Percentiles rank a stretch among this genome's conserved stretches.
Evolutionary conservation across 2,113 vertebrate species (phyloP).

Genomic region (Pardalotus punctatus): DNA sequence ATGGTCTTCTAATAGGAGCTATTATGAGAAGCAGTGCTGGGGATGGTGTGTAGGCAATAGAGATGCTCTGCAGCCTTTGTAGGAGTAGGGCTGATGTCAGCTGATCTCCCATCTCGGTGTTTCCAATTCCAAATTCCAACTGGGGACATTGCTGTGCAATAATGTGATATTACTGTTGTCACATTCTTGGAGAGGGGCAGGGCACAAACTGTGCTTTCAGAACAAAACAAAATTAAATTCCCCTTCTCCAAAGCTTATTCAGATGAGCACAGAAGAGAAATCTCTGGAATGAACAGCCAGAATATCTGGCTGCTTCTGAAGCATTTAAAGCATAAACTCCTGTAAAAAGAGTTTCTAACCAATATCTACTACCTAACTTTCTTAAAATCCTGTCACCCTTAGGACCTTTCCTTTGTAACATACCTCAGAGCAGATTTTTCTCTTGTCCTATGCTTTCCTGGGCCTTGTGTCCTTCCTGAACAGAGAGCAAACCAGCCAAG

Average conservation of each 20-base stretch:
- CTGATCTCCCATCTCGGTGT: not conserved
- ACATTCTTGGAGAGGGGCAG: not conserved
- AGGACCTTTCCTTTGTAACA: not conserved
- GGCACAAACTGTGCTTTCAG: not conserved
- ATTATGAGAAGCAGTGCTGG: not conserved
- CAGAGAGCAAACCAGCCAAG: not conserved
- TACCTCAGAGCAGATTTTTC: not conserved
- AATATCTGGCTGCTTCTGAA: not conserved
- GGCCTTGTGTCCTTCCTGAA: not conserved
- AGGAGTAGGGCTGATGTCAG: not conserved
- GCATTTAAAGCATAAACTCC: not conserved
- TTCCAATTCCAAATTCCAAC: not conserved
- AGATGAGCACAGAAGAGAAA: not conserved
- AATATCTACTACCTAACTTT: not conserved
- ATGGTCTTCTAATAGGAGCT: not conserved
- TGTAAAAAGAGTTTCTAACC: not conserved
- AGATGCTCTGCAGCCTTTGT: not conserved
- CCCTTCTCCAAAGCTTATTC: not conserved
- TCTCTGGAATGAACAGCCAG: not conserved
- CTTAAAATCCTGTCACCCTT: not conserved
- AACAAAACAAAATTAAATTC: slow-evolving; percentile 10
- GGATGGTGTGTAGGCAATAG: not conserved
- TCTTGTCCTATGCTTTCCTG: not conserved
- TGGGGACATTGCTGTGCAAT: not conserved
- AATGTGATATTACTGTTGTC: not conserved